A percentile compares a stretch with the other conserved stretches of the same genome.
Conservation (phyloP, 2,113 vertebrate genomes). For the Aegotheles bennettii region DNA sequence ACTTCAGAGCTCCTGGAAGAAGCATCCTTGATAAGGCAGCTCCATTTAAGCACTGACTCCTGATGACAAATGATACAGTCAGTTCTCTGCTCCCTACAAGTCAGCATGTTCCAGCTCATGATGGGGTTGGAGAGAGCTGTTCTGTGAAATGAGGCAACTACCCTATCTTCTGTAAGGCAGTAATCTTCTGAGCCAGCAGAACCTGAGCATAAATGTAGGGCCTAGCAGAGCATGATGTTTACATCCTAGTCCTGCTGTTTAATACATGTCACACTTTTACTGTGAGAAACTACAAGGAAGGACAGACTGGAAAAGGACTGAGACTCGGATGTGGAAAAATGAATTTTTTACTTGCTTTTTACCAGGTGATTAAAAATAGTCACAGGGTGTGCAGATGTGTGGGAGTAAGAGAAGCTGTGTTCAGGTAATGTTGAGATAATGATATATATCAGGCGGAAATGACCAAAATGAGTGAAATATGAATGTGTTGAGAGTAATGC, state of each 20-base stretch:
- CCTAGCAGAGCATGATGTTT: not conserved
- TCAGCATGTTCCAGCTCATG: not conserved
- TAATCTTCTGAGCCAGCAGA: not conserved
- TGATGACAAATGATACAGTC: rapidly evolving
- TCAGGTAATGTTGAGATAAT: not conserved
- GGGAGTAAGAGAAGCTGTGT: not conserved
- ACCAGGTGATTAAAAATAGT: not conserved
- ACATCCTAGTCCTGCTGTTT: not conserved
- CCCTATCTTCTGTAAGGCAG: not conserved
- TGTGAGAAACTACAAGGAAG: not conserved
- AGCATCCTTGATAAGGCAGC: not conserved
- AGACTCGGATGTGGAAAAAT: not conserved
- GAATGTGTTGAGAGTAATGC: not conserved
- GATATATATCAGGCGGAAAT: not conserved
- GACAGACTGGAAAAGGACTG: not conserved
- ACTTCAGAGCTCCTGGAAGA: not conserved
- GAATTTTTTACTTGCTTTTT: not conserved
- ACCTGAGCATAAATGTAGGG: not conserved
- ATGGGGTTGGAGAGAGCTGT: not conserved
- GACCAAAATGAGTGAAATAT: not conserved
- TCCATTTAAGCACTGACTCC: not conserved
- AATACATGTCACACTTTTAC: rapidly evolving
- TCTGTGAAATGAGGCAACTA: not conserved
- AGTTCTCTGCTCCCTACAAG: not conserved
- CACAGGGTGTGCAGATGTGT: rapidly evolving